phyloP scores from a whole-genome alignment of 2,113 vertebrate genomes.

The Oreochromis spilurus region DNA sequence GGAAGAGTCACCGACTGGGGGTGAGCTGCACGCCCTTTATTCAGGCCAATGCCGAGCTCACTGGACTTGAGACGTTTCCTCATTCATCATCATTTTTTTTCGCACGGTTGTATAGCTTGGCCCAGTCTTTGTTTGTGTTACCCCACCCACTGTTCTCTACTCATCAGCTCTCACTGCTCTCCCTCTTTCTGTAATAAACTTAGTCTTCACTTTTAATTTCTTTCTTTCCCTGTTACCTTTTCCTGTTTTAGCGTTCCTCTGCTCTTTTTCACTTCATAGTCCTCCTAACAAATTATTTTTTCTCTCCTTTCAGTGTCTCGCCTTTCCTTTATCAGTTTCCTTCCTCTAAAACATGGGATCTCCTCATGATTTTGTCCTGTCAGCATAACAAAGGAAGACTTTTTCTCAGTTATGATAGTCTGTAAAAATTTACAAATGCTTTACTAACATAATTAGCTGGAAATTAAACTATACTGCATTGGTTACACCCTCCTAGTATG shows the following conservation, averaged over 20 bases:
- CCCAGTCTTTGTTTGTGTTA: neutral
- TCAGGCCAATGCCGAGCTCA: constrained; percentile 23
- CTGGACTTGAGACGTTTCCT: constrained; percentile 24
- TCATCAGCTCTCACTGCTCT: neutral
- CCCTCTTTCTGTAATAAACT: neutral
- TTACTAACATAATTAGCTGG: neutral
- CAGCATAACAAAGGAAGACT: neutral
- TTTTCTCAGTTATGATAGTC: neutral
- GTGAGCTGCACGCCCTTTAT: constrained; percentile 13
- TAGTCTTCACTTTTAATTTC: neutral
- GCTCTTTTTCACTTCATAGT: neutral
- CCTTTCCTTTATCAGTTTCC: neutral
- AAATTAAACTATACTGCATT: neutral
- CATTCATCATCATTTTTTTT: neutral
- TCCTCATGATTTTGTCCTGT: neutral
- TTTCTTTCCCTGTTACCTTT: neutral
- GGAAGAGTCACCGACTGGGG: constrained; percentile 15
- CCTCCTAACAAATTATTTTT: neutral
- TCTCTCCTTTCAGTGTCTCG: neutral
- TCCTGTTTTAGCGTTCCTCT: neutral
- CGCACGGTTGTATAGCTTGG: neutral
- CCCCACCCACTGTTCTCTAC: neutral
- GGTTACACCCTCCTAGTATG: neutral
- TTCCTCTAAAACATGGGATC: neutral
- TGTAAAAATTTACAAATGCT: neutral